A percentile compares a stretch with the other conserved stretches of the same genome.
Conservation (phyloP, 2,888 invertebrate genomes). For the Hesperia comma region DNA sequence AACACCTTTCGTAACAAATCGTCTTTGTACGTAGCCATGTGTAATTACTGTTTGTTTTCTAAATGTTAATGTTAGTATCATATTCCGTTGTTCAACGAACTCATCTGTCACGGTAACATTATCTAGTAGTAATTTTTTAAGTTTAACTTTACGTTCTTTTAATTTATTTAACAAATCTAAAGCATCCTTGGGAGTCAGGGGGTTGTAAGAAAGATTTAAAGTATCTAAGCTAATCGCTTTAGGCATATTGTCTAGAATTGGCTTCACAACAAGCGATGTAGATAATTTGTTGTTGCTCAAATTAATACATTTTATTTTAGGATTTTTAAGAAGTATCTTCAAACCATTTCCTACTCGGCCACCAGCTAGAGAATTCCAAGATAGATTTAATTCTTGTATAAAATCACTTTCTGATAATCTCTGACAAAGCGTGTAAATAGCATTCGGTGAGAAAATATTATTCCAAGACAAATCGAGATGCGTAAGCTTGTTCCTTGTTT, state of each 20-base stretch:
- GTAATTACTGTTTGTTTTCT: slow-evolving; percentile 51
- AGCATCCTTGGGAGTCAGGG: slow-evolving; percentile 53
- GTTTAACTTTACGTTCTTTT: slow-evolving; percentile 45
- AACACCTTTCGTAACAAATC: slow-evolving; percentile 36
- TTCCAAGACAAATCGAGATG: slow-evolving; percentile 55
- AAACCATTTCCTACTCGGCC: slow-evolving; percentile 45
- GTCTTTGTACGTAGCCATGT: slow-evolving; percentile 48
- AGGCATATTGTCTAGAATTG: slow-evolving; percentile 45
- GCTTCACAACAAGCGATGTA: slow-evolving; percentile 42
- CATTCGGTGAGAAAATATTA: slow-evolving; percentile 46
- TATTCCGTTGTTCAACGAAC: slow-evolving; percentile 48
- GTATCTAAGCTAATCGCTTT: slow-evolving; percentile 48
- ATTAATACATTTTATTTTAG: slow-evolving; percentile 45
- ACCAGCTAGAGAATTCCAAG: slow-evolving; percentile 51
- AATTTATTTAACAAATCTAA: slow-evolving; percentile 48
- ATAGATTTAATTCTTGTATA: slow-evolving; percentile 50
- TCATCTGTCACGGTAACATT: slow-evolving; percentile 51
- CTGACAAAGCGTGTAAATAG: slow-evolving; percentile 45
- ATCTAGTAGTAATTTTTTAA: slow-evolving; percentile 54
- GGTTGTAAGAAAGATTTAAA: slow-evolving; percentile 59
- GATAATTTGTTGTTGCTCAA: slow-evolving; percentile 51
- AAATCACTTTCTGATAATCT: slow-evolving; percentile 43
- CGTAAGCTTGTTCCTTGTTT: slow-evolving; percentile 48
- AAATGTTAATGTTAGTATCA: slow-evolving; percentile 43
- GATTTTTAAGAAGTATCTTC: slow-evolving; percentile 43